Evolutionary conservation across 2,888 invertebrate genomes (phyloP).

Genomic region (Dromius quadrimaculatus): DNA sequence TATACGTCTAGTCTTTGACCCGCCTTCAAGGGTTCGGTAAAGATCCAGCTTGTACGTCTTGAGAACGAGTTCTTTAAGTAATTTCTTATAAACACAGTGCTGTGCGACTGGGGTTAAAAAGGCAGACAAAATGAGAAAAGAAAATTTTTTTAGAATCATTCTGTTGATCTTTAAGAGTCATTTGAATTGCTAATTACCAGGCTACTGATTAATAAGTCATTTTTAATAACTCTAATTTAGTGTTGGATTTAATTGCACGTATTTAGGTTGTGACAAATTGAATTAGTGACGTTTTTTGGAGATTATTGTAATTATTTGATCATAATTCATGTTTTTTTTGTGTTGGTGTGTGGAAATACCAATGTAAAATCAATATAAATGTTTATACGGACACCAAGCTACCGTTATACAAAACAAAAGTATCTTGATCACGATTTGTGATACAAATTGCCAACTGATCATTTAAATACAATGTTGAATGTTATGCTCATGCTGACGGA

Average conservation of each 20-base stretch:
- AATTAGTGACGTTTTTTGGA: too few species aligned
- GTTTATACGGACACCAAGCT: not conserved
- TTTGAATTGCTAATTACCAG: slow-evolving; percentile 27
- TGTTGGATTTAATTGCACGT: not conserved
- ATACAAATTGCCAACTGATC: slow-evolving; percentile 44
- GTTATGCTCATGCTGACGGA: slow-evolving; percentile 10
- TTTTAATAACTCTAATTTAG: slow-evolving; percentile 37
- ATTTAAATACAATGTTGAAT: slow-evolving; percentile 51
- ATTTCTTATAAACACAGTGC: not conserved
- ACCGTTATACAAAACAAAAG: slow-evolving; percentile 37
- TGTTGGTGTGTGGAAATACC: too few species aligned
- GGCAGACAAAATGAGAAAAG: too few species aligned
- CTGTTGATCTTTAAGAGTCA: too few species aligned
- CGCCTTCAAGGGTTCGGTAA: slow-evolving; percentile 26
- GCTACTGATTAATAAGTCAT: slow-evolving; percentile 36
- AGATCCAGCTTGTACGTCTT: slow-evolving; percentile 17
- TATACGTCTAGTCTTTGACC: slow-evolving; percentile 28
- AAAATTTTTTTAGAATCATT: too few species aligned
- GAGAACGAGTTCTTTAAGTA: slow-evolving; percentile 12
- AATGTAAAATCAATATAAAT: not conserved
- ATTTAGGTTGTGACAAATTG: not conserved
- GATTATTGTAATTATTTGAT: too few species aligned
- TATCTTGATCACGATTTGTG: slow-evolving; percentile 39
- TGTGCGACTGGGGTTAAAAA: not conserved
- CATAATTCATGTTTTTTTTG: too few species aligned